Evolutionary conservation across 2,113 vertebrate species (phyloP), one percentile per base, ranked within the genome.

Genomic region (Reinhardtius hippoglossoides): DNA sequence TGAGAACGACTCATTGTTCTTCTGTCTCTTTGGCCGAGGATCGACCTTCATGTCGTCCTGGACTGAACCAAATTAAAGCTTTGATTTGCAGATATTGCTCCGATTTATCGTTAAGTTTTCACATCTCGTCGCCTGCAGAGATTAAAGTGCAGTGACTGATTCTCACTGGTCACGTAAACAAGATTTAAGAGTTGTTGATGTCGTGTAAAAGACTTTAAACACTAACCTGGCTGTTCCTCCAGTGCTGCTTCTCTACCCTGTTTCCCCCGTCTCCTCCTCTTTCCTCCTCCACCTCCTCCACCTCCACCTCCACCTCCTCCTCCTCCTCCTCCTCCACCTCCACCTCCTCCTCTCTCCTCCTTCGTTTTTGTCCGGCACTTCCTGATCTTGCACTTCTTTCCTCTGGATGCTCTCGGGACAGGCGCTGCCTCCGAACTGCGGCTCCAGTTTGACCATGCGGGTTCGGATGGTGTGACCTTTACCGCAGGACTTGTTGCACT

Each of bases 401-500:
- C 97, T 94, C 76, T 98, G 97, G 9, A 98, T 95, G 0, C 96
- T 96, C 92, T 98, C 97, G 1, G 97, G 97, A 88, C 97, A 99
- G 0, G 92, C 84, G 26, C 88, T 64, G 2, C 97, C 98, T 20
- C 97, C 97, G 23, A 97, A 96, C 91, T 97, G 95, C 0, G 97
- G 95, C 90, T 99, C 98, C 86, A 94, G 92, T 88, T 97, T 97
- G 48, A 98, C 92, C 95, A 96, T 96, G 75, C 97, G 96, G 0
- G 97, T 97, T 77, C 97, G 95, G 78, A 99, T 97, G 92, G 95
- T 93, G 84, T 99, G 98, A 52, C 97, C 98, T 90, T 97, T 98
- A 7, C 97, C 97, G 0, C 97, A 99, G 0, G 96, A 98, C 81
- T 97, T 99, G 70, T 98, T 98, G 90, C 98, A 98, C 88, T 97